Evolutionary conservation across 2,888 invertebrate species (phyloP).

Genomic region (Phymatocera aterrima): DNA sequence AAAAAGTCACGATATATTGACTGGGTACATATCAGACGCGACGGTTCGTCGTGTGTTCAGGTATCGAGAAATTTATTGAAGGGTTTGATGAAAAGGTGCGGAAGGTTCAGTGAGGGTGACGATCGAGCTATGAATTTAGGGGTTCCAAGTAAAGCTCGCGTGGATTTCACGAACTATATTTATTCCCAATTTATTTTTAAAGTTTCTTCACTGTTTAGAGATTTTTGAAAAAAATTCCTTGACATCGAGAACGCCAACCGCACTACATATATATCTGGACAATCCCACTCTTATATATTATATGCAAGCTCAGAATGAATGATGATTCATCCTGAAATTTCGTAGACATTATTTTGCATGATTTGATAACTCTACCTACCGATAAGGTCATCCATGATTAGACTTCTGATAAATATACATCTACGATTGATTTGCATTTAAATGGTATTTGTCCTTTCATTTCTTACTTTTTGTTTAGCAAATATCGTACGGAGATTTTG

Average conservation of each 20-base stretch:
- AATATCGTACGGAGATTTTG: not conserved
- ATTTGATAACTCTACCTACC: not conserved
- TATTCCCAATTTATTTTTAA: not conserved
- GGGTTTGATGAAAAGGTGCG: not conserved
- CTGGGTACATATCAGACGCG: too few relatives aligned
- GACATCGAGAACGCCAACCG: not conserved
- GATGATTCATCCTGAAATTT: conserved; percentile 14
- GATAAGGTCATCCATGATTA: not conserved
- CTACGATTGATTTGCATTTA: not conserved
- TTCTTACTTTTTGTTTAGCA: not conserved
- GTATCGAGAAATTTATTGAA: not conserved
- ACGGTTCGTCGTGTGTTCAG: not conserved
- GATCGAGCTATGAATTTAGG: not conserved
- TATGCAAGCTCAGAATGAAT: too few relatives aligned
- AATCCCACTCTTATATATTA: not conserved
- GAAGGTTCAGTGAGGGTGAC: too few relatives aligned
- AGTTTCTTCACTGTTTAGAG: not conserved
- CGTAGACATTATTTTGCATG: not conserved
- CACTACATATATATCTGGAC: not conserved
- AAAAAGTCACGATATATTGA: too few relatives aligned
- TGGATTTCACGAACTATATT: too few relatives aligned
- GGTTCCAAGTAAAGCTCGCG: not conserved
- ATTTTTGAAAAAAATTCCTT: too few relatives aligned
- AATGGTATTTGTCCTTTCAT: not conserved
- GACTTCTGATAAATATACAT: not conserved